phyloP scores from a whole-genome alignment of 2,888 invertebrate species.

The Chymomyza caudatula region DNA sequence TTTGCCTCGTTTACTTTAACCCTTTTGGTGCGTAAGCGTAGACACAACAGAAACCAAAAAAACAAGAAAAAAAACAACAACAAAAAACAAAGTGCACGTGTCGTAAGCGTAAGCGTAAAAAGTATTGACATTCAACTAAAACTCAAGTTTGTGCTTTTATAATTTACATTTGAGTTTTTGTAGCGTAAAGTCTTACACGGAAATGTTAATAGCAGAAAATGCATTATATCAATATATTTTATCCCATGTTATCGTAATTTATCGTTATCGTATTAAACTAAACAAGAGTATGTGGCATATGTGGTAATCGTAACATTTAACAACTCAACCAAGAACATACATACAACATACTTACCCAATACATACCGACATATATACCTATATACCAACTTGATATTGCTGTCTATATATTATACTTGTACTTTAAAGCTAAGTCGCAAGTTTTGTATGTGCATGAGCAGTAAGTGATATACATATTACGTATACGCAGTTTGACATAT shows the following conservation, averaged over 20 bases:
- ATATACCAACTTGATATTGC: slow-evolving; percentile 26
- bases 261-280: slow-evolving; percentile 29
- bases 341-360: slow-evolving; percentile 20
- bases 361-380: slow-evolving; percentile 18
- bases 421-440: not conserved
- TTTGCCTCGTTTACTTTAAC: too few relatives aligned
- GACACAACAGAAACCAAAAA: slow-evolving; percentile 13
- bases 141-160: slow-evolving; percentile 32
- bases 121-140: slow-evolving; percentile 12
- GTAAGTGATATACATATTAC: slow-evolving; percentile 9
- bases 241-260: slow-evolving; percentile 5
- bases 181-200: slow-evolving; percentile 16
- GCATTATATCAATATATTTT: slow-evolving; percentile 9
- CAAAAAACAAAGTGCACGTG: slow-evolving; percentile 62
- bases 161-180: slow-evolving; percentile 30
- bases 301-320: slow-evolving; percentile 21
- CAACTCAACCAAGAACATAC: slow-evolving; percentile 35
- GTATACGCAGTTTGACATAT: slow-evolving; percentile 41
- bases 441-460: not conserved
- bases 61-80: not conserved
- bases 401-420: not conserved
- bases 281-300: slow-evolving; percentile 20
- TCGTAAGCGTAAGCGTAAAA: slow-evolving; percentile 40
- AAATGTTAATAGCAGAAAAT: slow-evolving; percentile 31
- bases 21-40: not conserved